Conservation (phyloP, 2,113 vertebrate species). For the Aleadryas rufinucha region DNA sequence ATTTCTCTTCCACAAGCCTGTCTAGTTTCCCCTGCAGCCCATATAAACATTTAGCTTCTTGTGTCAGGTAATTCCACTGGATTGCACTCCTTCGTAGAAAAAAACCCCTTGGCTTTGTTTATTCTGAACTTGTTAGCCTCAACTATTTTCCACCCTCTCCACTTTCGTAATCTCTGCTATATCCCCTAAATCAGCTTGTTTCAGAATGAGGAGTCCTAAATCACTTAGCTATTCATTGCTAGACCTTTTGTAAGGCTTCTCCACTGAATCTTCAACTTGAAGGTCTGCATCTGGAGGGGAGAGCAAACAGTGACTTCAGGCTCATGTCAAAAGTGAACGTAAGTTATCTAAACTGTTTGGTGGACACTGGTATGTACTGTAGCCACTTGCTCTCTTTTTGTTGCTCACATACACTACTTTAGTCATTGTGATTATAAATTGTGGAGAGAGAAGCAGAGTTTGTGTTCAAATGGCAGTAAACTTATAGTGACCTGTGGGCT, state of each 20-base stretch:
- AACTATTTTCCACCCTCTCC: background rate
- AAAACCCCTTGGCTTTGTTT: background rate
- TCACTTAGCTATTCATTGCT: background rate
- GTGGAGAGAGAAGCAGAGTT: background rate
- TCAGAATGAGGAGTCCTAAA: background rate
- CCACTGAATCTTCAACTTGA: background rate
- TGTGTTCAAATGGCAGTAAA: background rate
- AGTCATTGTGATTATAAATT: background rate
- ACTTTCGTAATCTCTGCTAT: background rate
- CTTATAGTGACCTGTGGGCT: accelerated
- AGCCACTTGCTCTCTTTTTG: background rate
- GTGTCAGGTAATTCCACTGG: background rate
- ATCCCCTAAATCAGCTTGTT: background rate
- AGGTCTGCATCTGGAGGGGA: background rate
- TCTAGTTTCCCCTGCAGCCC: background rate
- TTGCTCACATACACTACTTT: background rate
- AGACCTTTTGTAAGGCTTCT: background rate
- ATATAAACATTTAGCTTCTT: background rate
- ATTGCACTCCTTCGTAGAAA: background rate
- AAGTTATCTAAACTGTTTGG: background rate
- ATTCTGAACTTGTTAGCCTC: background rate
- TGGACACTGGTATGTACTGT: background rate
- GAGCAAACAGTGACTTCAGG: background rate
- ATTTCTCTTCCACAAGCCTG: background rate
- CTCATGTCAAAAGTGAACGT: background rate